phyloP scores from a whole-genome alignment of 2,113 vertebrate genomes.

The Melanerpes aurifrons region DNA sequence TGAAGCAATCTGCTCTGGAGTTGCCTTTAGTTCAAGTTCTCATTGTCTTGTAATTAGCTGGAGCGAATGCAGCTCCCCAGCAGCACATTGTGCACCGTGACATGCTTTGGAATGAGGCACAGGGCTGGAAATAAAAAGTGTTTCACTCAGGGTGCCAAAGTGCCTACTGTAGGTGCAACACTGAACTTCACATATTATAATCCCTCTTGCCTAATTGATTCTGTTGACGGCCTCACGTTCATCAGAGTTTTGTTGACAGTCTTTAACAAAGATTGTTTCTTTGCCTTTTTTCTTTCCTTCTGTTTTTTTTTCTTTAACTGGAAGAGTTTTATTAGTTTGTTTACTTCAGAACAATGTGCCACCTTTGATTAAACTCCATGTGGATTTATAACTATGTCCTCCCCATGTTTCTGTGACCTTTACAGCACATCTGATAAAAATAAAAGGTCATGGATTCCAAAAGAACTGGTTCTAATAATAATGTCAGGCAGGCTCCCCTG shows the following conservation, averaged over 20 bases:
- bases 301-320: constrained; percentile 25
- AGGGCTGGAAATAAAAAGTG: constrained; percentile 37
- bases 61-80: constrained; percentile 60
- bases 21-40: constrained; percentile 55
- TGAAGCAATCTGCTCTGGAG: constrained; percentile 53
- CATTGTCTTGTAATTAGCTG: constrained; percentile 73
- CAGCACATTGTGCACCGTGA: constrained; percentile 27
- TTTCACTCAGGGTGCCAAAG: constrained; percentile 56
- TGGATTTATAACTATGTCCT: constrained; percentile 78
- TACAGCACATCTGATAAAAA: constrained; percentile 79
- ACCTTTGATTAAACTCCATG: constrained; percentile 82
- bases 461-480: constrained; percentile 76
- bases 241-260: constrained; percentile 67
- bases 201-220: constrained; percentile 74
- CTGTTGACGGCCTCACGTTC: constrained; percentile 68
- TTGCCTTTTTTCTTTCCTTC: too few relatives aligned
- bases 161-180: constrained; percentile 61
- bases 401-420: constrained; percentile 77
- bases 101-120: constrained; percentile 48
- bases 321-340: constrained; percentile 77
- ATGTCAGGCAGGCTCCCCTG: constrained; percentile 61
- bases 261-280: constrained; percentile 59
- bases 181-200: constrained; percentile 69
- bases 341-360: constrained; percentile 73
- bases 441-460: constrained; percentile 74